Percentiles rank a stretch among this genome's conserved stretches.
These are phyloP conservation scores for Panthera tigris DNA, from an alignment of 2,113 vertebrate species.

Conservation along the genomic window DNA sequence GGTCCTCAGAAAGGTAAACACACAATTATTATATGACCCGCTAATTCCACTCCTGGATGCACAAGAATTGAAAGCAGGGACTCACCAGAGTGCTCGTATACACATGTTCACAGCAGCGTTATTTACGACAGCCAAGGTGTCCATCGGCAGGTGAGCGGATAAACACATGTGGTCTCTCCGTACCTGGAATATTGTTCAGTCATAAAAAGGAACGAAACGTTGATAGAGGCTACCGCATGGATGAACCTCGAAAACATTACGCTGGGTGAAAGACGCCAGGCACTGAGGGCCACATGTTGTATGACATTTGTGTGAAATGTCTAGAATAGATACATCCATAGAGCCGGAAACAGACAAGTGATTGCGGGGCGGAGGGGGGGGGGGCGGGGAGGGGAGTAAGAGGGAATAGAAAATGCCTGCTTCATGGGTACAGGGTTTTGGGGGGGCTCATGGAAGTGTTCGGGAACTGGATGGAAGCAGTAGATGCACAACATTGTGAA, in stretches of 20 bases:
- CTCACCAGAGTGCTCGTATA: neutral
- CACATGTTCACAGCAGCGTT: neutral
- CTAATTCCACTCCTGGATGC: neutral
- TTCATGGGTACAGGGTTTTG: neutral
- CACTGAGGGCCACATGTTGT: too few relatives aligned
- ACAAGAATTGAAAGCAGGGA: neutral
- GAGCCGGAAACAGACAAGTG: neutral
- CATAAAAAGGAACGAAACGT: neutral
- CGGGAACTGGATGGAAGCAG: neutral
- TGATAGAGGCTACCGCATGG: too few relatives aligned
- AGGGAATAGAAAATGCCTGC: neutral
- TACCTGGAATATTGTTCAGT: neutral
- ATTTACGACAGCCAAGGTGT: too few relatives aligned
- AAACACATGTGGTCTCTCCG: neutral
- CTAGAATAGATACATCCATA: neutral
- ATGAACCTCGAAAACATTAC: neutral
- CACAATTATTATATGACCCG: neutral
- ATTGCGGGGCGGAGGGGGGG: too few relatives aligned
- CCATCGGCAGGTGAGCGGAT: neutral
- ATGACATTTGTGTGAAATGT: neutral
- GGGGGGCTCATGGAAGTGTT: neutral
- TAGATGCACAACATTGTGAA: neutral
- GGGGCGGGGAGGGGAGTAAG: accelerated
- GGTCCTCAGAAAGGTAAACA: neutral
- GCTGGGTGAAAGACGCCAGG: neutral